Percentiles rank a stretch among this genome's conserved stretches.
phyloP scores from a whole-genome alignment of 1,140 invertebrate species.

The Thaumatotibia leucotreta region DNA sequence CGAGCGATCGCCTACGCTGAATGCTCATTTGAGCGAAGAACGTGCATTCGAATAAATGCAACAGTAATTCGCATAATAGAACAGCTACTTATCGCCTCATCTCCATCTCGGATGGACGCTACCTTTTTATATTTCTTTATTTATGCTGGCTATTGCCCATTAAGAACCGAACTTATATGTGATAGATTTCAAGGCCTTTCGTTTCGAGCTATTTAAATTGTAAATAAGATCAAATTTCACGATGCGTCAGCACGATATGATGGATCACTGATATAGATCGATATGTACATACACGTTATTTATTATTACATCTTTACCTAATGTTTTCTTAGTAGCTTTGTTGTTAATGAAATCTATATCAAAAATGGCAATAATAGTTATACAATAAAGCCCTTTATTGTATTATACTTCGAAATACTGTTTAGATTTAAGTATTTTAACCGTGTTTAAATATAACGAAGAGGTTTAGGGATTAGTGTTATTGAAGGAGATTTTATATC shows the following conservation, averaged over 20 bases:
- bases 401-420: slow-evolving; percentile 61
- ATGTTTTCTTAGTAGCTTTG: slow-evolving; percentile 31
- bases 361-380: slow-evolving; percentile 71
- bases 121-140: slow-evolving; percentile 43
- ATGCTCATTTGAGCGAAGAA: slow-evolving; percentile 68
- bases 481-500: slow-evolving; percentile 36
- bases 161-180: slow-evolving; percentile 59
- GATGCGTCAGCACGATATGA: slow-evolving; percentile 46
- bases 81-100: slow-evolving; percentile 51
- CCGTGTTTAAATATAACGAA: slow-evolving; percentile 36
- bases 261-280: slow-evolving; percentile 40
- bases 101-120: slow-evolving; percentile 37
- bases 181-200: slow-evolving; percentile 66
- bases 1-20: slow-evolving; percentile 58
- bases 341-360: slow-evolving; percentile 41
- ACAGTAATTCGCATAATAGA: slow-evolving; percentile 61
- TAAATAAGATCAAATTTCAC: slow-evolving; percentile 67
- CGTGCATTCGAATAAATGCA: slow-evolving; percentile 62
- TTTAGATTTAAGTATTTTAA: slow-evolving; percentile 52
- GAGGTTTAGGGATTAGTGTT: slow-evolving; percentile 52
- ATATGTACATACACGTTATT: slow-evolving; percentile 40
- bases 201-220: slow-evolving; percentile 57
- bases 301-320: slow-evolving; percentile 39
- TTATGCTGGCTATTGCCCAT: slow-evolving; percentile 67
- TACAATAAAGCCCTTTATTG: slow-evolving; percentile 64